Base-by-base conservation (phyloP, 2,797 vertebrate genomes). In the Monodelphis domestica region DNA sequence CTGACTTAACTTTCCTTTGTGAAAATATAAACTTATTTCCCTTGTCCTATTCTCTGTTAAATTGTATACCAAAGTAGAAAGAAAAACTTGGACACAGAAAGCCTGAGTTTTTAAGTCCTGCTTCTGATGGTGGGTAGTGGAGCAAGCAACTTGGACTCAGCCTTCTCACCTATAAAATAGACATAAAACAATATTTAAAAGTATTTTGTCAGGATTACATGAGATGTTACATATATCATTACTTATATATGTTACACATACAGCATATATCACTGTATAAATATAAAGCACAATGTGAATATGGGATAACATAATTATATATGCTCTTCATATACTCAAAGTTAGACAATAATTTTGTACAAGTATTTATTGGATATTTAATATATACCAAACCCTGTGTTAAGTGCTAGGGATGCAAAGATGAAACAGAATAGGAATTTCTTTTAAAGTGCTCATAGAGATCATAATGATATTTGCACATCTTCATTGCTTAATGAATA, bases 121-220 rank as follows among this genome's bases (percentile, higher is more conserved):
- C 26, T n/a, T 84, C 30, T 91, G 0, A 15, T 87, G 2, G 1
- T 89, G 87, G 38, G 45, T 55, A 38, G 17, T n/a, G 89, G 14
- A 21, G 29, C 24, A 92, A 24, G 45, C 11, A 56, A 70, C 12
- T 90, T 53, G 38, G 15, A 33, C 38, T 94, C 28, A 63, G 12
- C 87, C 87, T 63, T 26, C 93, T 94, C 91, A 50, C 56, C 38
- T 93, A 33, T 90, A 50, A 95, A 93, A 59, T 87, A 90, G 92
- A 9, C 90, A 90, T 90, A 87, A 53, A 28, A 33, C 52, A 38
- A 93, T 57, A 54, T 11, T 92, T 28, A n/a, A 3, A 87, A 59
- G 28, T 70, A 17, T 70, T 78, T 45, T n/a, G 59, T 63, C 30
- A 63, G 33, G 12, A n/a, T 63, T n/a, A n/a, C 14, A 78, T 45